These are phyloP conservation scores for Phaetusa simplex DNA, from an alignment of 2,113 vertebrate species.

Conservation along the genomic window DNA sequence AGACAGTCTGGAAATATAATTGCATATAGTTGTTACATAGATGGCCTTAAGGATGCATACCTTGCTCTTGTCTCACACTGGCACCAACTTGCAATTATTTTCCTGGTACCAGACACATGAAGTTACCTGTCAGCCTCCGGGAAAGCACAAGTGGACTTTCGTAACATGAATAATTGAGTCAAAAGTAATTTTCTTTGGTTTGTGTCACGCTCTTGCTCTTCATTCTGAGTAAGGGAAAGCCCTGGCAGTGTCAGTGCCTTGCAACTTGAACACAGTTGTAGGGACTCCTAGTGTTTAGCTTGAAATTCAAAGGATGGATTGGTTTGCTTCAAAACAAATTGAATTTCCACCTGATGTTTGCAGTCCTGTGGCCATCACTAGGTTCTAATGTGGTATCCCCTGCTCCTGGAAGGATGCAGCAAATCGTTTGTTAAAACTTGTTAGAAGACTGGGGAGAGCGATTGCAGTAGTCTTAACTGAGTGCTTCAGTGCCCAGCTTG, in stretches of 20 bases:
- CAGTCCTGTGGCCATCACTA: not conserved
- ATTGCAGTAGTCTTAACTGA: not conserved
- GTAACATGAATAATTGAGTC: not conserved
- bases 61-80: not conserved
- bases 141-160: not conserved
- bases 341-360: not conserved
- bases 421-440: not conserved
- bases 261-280: not conserved
- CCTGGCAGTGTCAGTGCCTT: not conserved
- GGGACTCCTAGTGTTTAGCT: not conserved
- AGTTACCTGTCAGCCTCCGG: constrained; percentile 15
- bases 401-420: not conserved
- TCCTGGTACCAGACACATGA: not conserved
- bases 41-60: not conserved
- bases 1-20: not conserved
- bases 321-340: not conserved
- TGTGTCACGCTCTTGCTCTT: not conserved
- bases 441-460: not conserved
- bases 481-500: not conserved
- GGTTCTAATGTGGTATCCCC: not conserved
- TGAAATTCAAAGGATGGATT: not conserved
- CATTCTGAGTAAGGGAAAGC: not conserved
- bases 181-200: constrained; percentile 1
- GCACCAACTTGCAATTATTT: constrained; percentile 26
- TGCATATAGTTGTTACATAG: not conserved